phyloP scores from a whole-genome alignment of 2,797 vertebrate species.

The Sebastes aleutianus region DNA sequence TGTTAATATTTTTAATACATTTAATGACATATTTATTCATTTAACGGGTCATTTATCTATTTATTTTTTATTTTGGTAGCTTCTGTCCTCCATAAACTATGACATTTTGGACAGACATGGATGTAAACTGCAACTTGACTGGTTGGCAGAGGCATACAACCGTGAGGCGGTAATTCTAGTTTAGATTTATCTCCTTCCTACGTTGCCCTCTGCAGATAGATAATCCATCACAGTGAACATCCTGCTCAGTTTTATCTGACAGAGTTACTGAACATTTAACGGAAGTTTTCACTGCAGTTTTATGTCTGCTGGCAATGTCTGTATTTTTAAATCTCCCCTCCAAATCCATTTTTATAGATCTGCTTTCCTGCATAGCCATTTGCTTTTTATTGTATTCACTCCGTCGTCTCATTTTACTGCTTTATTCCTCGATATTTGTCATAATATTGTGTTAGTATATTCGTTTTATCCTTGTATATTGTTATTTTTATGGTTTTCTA shows the following conservation, averaged over 20 bases:
- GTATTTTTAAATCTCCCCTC: not conserved
- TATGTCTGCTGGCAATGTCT: not conserved
- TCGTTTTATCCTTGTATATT: not conserved
- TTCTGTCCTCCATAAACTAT: too few relatives aligned
- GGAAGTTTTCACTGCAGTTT: not conserved
- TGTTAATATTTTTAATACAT: too few relatives aligned
- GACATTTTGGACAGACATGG: too few relatives aligned
- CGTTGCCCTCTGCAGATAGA: not conserved
- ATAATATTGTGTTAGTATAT: not conserved
- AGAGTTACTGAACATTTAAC: not conserved
- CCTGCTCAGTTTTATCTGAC: not conserved
- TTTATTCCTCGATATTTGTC: not conserved
- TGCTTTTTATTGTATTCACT: not conserved
- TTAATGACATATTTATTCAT: too few relatives aligned
- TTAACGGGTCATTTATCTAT: too few relatives aligned
- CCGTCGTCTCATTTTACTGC: not conserved
- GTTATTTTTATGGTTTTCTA: not conserved
- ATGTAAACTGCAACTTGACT: too few relatives aligned
- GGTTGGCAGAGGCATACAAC: too few relatives aligned
- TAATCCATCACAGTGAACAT: too few relatives aligned
- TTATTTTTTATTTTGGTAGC: too few relatives aligned
- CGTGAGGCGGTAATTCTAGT: too few relatives aligned
- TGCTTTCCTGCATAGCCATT: not conserved
- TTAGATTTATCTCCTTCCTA: too few relatives aligned
- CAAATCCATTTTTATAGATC: slow-evolving; percentile 10